phyloP scores from a whole-genome alignment of 2,888 invertebrate species.

The Tuberolachnus salignus region DNA sequence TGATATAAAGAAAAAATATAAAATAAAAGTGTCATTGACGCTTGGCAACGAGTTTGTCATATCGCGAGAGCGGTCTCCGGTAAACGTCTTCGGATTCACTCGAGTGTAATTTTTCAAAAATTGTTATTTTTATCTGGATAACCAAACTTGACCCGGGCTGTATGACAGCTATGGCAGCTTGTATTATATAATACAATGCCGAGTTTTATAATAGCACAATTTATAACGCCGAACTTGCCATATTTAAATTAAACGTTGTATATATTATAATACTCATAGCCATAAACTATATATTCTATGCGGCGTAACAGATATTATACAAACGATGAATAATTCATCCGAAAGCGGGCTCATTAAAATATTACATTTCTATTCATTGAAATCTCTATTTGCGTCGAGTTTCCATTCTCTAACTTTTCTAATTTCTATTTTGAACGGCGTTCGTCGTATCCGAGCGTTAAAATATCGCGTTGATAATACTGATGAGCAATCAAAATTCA shows the following conservation, averaged over 20 bases:
- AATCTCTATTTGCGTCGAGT: neutral
- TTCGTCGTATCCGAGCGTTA: neutral
- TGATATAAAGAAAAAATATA: no score
- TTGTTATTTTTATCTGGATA: no score
- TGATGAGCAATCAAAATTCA: no score
- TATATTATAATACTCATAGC: no score
- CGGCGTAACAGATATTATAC: neutral
- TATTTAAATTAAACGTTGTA: constrained; percentile 32
- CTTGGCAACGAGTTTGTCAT: no score
- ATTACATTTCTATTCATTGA: neutral
- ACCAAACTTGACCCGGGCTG: no score
- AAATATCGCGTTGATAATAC: neutral
- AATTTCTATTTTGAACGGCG: no score
- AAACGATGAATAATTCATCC: constrained; percentile 34
- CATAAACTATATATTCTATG: neutral
- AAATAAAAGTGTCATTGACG: no score
- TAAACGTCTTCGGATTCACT: no score
- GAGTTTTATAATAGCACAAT: neutral
- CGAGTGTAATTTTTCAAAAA: no score
- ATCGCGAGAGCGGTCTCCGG: no score
- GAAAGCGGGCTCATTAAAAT: neutral
- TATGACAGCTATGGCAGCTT: neutral
- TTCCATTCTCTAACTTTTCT: no score
- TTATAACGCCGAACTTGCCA: constrained; percentile 1
- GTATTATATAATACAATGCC: neutral